A percentile compares a stretch with the other conserved stretches of the same genome.
Conservation (phyloP, 2,113 vertebrate species). For the Indicator indicator region DNA sequence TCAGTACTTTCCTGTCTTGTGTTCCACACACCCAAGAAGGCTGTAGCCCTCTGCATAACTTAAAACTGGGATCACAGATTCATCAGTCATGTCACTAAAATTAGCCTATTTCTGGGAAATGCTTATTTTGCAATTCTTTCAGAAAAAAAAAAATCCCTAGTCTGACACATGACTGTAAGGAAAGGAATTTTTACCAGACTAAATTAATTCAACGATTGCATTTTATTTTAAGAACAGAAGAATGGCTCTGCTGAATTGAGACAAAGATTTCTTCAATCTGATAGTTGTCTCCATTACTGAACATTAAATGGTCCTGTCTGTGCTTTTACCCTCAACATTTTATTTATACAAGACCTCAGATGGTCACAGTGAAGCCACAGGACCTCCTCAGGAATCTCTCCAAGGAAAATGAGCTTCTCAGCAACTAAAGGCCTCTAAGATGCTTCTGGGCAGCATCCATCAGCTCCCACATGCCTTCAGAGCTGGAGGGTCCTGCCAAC, state of each 20-base stretch:
- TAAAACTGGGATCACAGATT: neutral
- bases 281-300: neutral
- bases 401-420: neutral
- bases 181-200: neutral
- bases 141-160: neutral
- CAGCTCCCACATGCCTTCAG: neutral
- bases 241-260: neutral
- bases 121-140: neutral
- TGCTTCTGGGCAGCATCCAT: neutral
- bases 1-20: fast-evolving
- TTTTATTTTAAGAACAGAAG: neutral
- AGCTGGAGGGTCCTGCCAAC: neutral
- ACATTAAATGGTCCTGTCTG: neutral
- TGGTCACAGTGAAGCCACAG: neutral
- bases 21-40: neutral
- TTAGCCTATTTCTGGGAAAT: neutral
- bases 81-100: neutral
- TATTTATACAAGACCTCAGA: fast-evolving
- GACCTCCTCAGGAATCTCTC: neutral
- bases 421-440: neutral
- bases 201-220: neutral
- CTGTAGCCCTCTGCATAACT: neutral
- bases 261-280: neutral
- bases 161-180: neutral
- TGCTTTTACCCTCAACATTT: neutral